Evolutionary conservation across 2,113 vertebrate species (phyloP), one percentile per base, ranked within the genome.

Genomic region (Cyprinodon tularosa): DNA sequence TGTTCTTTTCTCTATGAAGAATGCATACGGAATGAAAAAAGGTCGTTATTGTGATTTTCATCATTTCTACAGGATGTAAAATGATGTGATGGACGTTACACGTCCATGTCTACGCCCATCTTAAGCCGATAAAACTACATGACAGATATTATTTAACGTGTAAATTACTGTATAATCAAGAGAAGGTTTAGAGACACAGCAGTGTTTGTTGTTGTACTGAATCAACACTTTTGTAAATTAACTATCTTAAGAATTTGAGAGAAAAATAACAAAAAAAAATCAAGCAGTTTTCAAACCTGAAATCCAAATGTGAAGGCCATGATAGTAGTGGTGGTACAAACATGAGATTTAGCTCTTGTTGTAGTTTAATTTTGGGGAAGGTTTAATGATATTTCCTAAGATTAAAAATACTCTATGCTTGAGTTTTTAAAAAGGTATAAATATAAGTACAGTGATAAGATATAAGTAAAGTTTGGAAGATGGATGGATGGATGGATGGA

Each of bases 81-180:
- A 29, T 29, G 29, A 81, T 50, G 20, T 67, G 65, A 40, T 39
- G 72, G 77, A 71, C 77, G 71, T 66, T 20, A 64, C 73, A 76
- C 78, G 17, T 86, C 84, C 81, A 82, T 73, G 69, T 74, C 22
- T 71, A 61, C 69, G 64, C 74, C 68, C 64, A 66, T 38, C 62
- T 10, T 36, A 76, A 69, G 69, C 62, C 66, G 57, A 8, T 71
- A 76, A 84, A 57, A 39, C 73, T 81, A 77, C 69, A 66, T 48
- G 69, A 68, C 74, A 65, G 62, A 78, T n/a, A 44, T 72, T 66
- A 12, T 73, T 85, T 78, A 78, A 62, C 72, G 68, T 89, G 87
- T 90, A 85, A 88, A 89, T 81, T 62, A 78, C 50, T 84, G 80
- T 89, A 83, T 66, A 84, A 75, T 79, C 74, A 84, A 29, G 67